Conservation (phyloP, 1,140 invertebrate genomes). For the Euschistus heros region DNA sequence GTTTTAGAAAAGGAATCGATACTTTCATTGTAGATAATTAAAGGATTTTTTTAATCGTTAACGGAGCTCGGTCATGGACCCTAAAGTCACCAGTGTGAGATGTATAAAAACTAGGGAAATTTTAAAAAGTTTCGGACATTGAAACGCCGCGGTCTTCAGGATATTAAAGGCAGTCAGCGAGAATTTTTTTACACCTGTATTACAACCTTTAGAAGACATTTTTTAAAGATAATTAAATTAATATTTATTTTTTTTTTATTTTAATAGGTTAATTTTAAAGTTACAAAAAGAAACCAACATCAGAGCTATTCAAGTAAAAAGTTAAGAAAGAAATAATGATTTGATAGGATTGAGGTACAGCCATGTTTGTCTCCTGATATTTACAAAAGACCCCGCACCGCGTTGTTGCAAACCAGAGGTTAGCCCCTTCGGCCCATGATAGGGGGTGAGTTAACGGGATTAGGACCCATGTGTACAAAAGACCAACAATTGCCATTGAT, state of each 20-base stretch:
- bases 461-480: neutral
- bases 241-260: too few species aligned
- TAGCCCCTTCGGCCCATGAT: neutral
- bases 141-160: neutral
- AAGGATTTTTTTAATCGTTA: too few species aligned
- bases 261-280: neutral
- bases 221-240: too few species aligned
- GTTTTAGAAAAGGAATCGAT: too few species aligned
- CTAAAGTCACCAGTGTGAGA: neutral
- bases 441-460: neutral
- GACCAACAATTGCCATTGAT: neutral
- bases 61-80: slow-evolving; percentile 33
- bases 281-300: neutral
- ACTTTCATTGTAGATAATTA: too few species aligned
- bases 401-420: neutral
- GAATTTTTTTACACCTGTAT: neutral
- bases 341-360: neutral
- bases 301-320: neutral
- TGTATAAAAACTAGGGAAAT: neutral
- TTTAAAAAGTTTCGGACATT: neutral
- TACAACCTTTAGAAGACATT: neutral
- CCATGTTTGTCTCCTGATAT: neutral
- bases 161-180: neutral
- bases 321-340: neutral
- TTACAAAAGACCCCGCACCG: neutral